Percentiles rank a stretch among this genome's conserved stretches.
Evolutionary conservation across 2,113 vertebrate genomes (phyloP).

Genomic region (Edolisoma coerulescens): DNA sequence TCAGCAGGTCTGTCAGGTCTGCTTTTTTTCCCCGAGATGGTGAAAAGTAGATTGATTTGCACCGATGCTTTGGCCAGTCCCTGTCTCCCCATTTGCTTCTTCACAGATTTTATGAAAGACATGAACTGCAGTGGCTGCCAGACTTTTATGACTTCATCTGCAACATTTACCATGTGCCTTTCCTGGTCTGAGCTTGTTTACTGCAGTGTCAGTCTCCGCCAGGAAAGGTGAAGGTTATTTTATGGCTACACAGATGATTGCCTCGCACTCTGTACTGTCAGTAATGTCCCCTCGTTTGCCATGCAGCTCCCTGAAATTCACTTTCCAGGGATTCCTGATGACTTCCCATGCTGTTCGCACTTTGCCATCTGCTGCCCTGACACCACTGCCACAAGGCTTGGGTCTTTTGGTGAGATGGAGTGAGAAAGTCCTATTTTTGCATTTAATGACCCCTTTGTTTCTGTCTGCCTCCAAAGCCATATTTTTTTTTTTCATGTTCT

Average conservation of each 20-base stretch:
- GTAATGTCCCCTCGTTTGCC: constrained; percentile 27
- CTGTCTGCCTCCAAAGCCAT: not conserved
- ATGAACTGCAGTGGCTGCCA: constrained; percentile 40
- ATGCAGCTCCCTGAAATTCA: constrained; percentile 29
- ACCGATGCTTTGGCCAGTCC: constrained; percentile 1
- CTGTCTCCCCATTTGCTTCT: constrained; percentile 47
- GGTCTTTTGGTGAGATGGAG: constrained; percentile 5
- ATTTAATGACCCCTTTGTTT: not conserved
- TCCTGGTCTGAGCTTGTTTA: constrained; percentile 56
- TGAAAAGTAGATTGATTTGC: constrained; percentile 41
- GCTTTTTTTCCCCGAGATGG: not conserved
- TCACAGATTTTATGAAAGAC: constrained; percentile 68
- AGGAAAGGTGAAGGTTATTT: constrained; percentile 69
- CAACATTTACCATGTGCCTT: constrained; percentile 12
- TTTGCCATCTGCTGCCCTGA: constrained; percentile 63
- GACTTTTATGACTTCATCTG: constrained; percentile 67
- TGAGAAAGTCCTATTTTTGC: not conserved
- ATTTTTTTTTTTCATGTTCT: not conserved
- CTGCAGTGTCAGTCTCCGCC: constrained; percentile 25
- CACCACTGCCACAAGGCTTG: not conserved
- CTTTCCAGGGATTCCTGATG: constrained; percentile 52
- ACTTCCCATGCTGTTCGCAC: constrained; percentile 38
- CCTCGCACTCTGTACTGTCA: constrained; percentile 13
- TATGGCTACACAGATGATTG: constrained; percentile 43
- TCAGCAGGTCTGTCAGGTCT: not conserved